These are phyloP conservation scores for Aramus guarauna DNA, from an alignment of 2,113 vertebrate genomes.

Conservation along the genomic window DNA sequence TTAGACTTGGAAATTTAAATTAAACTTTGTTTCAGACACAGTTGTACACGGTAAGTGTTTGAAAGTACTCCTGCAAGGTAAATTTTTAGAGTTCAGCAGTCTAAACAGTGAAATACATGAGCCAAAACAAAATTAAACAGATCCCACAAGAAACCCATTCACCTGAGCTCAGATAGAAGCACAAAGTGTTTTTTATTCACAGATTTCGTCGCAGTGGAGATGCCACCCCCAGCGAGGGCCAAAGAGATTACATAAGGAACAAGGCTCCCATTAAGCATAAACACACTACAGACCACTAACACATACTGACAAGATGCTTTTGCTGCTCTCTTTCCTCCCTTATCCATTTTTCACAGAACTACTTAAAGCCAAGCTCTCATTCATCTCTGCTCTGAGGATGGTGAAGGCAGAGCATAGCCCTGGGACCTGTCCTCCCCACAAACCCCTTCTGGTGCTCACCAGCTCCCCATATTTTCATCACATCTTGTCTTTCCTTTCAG, in stretches of 20 bases:
- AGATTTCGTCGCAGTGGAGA: background rate
- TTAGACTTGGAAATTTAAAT: slow-evolving; percentile 58
- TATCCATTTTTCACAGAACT: background rate
- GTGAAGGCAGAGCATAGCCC: background rate
- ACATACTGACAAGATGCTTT: background rate
- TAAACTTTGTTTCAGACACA: slow-evolving; percentile 40
- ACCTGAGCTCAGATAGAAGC: background rate
- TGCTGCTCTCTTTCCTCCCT: background rate
- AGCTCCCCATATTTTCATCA: background rate
- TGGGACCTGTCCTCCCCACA: background rate
- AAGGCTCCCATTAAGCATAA: background rate
- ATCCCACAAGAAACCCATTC: background rate
- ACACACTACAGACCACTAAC: background rate
- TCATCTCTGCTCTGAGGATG: background rate
- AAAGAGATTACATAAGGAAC: background rate
- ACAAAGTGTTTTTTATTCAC: background rate
- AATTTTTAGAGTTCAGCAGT: slow-evolving; percentile 23
- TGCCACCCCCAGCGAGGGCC: background rate
- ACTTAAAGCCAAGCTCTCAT: background rate
- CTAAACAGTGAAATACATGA: background rate
- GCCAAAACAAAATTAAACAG: background rate
- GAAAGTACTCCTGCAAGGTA: slow-evolving; percentile 36
- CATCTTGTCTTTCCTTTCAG: rapidly evolving
- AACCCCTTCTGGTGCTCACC: background rate
- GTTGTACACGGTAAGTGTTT: background rate